phyloP scores from a whole-genome alignment of 2,113 vertebrate genomes.

The Antechinus stuartii region DNA sequence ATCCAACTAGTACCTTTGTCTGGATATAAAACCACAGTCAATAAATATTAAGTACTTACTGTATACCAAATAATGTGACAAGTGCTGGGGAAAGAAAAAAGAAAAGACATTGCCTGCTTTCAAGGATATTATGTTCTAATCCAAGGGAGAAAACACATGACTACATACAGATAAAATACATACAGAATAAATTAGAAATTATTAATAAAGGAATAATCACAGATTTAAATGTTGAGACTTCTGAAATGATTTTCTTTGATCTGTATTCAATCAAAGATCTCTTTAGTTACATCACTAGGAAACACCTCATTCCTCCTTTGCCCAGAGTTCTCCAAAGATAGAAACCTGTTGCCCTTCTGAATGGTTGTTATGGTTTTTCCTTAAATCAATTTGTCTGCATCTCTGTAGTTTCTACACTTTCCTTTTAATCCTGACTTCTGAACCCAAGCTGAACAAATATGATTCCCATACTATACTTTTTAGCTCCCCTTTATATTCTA shows the following conservation, averaged over 20 bases:
- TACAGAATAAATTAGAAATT: not conserved
- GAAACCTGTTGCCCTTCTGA: not conserved
- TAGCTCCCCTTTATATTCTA: not conserved
- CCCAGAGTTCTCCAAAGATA: not conserved
- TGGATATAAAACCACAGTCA: not conserved
- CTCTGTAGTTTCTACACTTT: not conserved
- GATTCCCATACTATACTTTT: not conserved
- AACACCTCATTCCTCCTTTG: not conserved
- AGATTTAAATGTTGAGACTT: not conserved
- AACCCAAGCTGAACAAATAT: not conserved
- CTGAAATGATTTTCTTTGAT: not conserved
- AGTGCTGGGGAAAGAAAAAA: not conserved
- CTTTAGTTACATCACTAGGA: not conserved
- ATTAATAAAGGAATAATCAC: not conserved
- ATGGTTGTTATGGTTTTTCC: not conserved
- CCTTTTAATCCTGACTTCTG: not conserved
- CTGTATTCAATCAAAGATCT: not conserved
- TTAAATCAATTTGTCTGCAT: not conserved
- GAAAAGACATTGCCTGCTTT: not conserved
- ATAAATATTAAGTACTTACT: not conserved
- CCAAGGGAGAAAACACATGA: not conserved
- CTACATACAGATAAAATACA: not conserved
- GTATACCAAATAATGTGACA: not conserved
- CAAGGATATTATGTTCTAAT: not conserved
- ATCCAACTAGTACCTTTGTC: not conserved